Percentiles rank a stretch among this genome's conserved stretches.
Conservation (phyloP, 1,140 invertebrate species). For the Microvelia longipes region DNA sequence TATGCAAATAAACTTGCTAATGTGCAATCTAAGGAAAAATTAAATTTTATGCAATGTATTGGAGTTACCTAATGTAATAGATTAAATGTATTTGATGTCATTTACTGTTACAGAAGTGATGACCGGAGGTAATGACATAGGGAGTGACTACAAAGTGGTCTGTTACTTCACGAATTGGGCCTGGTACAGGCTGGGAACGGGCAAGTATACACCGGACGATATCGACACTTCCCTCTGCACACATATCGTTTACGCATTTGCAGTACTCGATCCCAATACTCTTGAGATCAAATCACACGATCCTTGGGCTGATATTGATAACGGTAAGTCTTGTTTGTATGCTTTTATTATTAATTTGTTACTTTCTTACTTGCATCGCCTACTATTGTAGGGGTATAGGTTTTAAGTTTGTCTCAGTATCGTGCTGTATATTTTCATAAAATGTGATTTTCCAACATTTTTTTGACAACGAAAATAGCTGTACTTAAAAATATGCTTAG, state of each 20-base stretch:
- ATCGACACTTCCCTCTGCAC: constrained; percentile 76
- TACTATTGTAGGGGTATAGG: no score
- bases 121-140: constrained; percentile 11
- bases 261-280: constrained; percentile 61
- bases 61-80: no score
- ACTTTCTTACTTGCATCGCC: no score
- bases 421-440: no score
- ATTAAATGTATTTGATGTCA: not conserved
- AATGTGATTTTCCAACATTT: no score
- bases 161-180: constrained; percentile 93
- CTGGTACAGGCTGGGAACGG: constrained; percentile 68
- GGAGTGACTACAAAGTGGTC: constrained; percentile 51
- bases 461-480: no score
- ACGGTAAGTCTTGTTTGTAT: constrained; percentile 50
- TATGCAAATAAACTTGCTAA: no score
- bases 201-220: constrained; percentile 66
- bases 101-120: not conserved
- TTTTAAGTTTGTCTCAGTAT: no score
- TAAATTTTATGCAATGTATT: no score
- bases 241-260: constrained; percentile 84
- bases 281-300: constrained; percentile 68
- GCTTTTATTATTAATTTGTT: no score
- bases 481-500: no score
- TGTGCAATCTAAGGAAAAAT: no score
- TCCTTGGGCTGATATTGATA: constrained; percentile 76